Evolutionary conservation across 2,888 invertebrate genomes (phyloP).

Genomic region (Corythucha ciliata): DNA sequence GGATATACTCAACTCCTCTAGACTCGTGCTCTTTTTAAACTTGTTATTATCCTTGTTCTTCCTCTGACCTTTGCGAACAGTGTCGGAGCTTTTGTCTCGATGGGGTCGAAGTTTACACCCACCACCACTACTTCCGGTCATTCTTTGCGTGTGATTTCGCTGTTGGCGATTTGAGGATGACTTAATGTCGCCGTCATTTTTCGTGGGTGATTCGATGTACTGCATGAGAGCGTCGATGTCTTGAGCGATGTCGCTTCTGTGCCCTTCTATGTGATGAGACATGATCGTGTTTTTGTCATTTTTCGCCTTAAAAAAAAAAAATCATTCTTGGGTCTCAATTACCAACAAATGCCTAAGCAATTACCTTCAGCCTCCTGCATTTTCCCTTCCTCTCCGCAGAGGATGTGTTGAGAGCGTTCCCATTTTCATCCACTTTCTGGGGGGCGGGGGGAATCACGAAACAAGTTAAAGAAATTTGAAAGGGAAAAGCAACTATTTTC

Average conservation of each 20-base stretch:
- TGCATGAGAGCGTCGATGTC: slow-evolving; percentile 66
- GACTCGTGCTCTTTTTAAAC: slow-evolving; percentile 62
- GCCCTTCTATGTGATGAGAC: slow-evolving; percentile 59
- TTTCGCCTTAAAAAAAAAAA: slow-evolving; percentile 34
- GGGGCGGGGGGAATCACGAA: too few relatives aligned
- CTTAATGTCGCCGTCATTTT: slow-evolving; percentile 29
- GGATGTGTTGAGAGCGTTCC: slow-evolving; percentile 54
- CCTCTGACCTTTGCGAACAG: slow-evolving; percentile 27
- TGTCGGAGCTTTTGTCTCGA: slow-evolving; percentile 32
- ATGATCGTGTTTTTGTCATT: slow-evolving; percentile 43
- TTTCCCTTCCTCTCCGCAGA: slow-evolving; percentile 34
- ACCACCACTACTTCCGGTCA: slow-evolving; percentile 38
- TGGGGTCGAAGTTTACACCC: slow-evolving; percentile 34
- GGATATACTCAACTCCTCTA: slow-evolving; percentile 71
- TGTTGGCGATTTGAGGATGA: slow-evolving; percentile 38
- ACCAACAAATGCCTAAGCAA: too few relatives aligned
- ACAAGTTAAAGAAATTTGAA: too few relatives aligned
- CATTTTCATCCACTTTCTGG: slow-evolving; percentile 71
- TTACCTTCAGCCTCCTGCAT: slow-evolving; percentile 35
- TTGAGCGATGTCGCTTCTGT: slow-evolving; percentile 52
- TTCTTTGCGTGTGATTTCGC: slow-evolving; percentile 33
- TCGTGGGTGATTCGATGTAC: slow-evolving; percentile 52
- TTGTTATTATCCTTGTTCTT: slow-evolving; percentile 39
- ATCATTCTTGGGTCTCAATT: too few relatives aligned
- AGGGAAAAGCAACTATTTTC: too few relatives aligned